phyloP scores from a whole-genome alignment of 2,888 invertebrate species.

The Drosophila suboccidentalis region DNA sequence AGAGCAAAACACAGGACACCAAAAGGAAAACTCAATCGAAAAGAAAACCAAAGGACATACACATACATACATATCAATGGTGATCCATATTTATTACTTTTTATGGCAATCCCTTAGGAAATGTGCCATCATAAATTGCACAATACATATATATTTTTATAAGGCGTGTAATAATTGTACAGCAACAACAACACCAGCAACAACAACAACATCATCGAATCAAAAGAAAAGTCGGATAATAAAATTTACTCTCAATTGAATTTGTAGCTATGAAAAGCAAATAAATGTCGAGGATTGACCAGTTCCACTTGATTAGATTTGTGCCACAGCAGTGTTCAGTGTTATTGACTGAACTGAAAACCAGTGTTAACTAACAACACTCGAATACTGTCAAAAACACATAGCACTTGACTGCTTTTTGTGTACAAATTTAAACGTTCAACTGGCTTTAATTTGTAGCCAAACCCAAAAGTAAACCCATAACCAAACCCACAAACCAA shows the following conservation, averaged over 20 bases:
- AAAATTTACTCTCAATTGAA: slow-evolving; percentile 70
- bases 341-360: slow-evolving; percentile 11
- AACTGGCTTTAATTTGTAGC: slow-evolving; percentile 44
- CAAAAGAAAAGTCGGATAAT: slow-evolving; percentile 51
- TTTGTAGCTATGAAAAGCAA: slow-evolving; percentile 61
- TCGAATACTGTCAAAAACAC: slow-evolving; percentile 45
- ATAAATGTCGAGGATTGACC: slow-evolving; percentile 55
- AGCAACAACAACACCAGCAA: slow-evolving; percentile 12
- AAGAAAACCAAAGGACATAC: slow-evolving; percentile 4
- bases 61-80: slow-evolving; percentile 7
- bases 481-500: slow-evolving; percentile 13
- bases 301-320: slow-evolving; percentile 72
- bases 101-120: slow-evolving; percentile 60
- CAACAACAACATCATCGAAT: slow-evolving; percentile 4
- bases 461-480: slow-evolving; percentile 14
- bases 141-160: slow-evolving; percentile 51
- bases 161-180: slow-evolving; percentile 63
- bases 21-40: slow-evolving; percentile 12
- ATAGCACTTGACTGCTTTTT: slow-evolving; percentile 41
- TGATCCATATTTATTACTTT: slow-evolving; percentile 61
- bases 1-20: slow-evolving; percentile 4
- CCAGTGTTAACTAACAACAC: slow-evolving; percentile 29
- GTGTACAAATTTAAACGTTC: slow-evolving; percentile 49
- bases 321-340: slow-evolving; percentile 19
- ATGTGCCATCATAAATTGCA: slow-evolving; percentile 63